Evolutionary conservation across 2,888 invertebrate genomes (phyloP), one percentile per base, ranked within the genome.

Genomic region (Lepeophtheirus nordmannii): DNA sequence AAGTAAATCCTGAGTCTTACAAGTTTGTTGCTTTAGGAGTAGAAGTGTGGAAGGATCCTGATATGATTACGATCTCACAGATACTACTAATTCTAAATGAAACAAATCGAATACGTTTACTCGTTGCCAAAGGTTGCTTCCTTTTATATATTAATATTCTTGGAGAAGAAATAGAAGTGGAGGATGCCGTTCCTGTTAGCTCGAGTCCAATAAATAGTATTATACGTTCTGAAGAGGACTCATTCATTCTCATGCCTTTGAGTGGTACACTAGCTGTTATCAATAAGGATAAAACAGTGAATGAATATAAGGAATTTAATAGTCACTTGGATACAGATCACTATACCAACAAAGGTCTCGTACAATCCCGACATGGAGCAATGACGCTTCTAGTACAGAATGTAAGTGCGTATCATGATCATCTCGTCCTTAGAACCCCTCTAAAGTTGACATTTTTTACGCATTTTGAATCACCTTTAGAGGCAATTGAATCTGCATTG

Each of bases 401-500:
- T 37, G 38, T 60, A 2, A 22, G 30, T 2, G 38, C 60, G 10
- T 60, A 60, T 14, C 30, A 60, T 23, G 60, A 60, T 38, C 60
- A 60, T 60, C 60, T 60, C 38, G 14, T 60, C 17, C 30, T 60
- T 10, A 20, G 60, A 22, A 60, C 60, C 10, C 60, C 60, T 14
- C 10, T 17, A 1, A 60, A 38, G n/a, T 17, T 60, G 17, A 17
- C 37, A 17, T 60, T 60, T 37, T 14, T 60, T 23, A 60, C 30
- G 3, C 23, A 38, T 8, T 23, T 37, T 17, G 30, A 60, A 37
- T 60, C 37, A 17, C 37, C 60, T 38, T 17, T 17, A n/a, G 23
- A 37, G 14, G 38, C 38, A 17, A 20, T 60, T 1, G 30, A 60
- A 37, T 17, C 17, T 20, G 10, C 7, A 9, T 14, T 60, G 37